Percentiles rank a stretch among this genome's conserved stretches.
phyloP scores from a whole-genome alignment of 2,113 vertebrate genomes.

The Gymnarchus niloticus region DNA sequence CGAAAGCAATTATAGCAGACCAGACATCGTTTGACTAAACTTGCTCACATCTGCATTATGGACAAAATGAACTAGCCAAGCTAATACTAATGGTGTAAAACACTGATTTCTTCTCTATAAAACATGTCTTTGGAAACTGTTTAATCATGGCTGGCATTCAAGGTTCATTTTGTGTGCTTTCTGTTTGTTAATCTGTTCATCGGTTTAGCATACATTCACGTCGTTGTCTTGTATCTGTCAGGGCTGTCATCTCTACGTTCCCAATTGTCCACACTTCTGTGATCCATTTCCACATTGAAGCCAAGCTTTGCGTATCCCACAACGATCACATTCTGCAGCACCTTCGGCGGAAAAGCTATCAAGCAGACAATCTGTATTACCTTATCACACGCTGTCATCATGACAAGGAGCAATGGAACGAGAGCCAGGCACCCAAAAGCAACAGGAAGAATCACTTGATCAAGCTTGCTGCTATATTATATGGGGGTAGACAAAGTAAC shows the following conservation, averaged over 20 bases:
- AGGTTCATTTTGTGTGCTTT: not conserved
- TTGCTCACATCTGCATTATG: conserved; percentile 10
- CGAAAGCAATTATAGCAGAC: conserved; percentile 7
- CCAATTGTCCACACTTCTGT: not conserved
- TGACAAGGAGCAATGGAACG: not conserved
- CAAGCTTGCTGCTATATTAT: not conserved
- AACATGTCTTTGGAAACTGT: not conserved
- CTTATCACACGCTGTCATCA: not conserved
- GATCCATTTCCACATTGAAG: not conserved
- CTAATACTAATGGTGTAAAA: not conserved
- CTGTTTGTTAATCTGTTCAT: not conserved
- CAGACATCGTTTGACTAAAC: not conserved
- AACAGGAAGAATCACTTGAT: not conserved
- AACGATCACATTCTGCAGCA: not conserved
- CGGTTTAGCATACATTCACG: not conserved
- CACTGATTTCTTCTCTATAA: not conserved
- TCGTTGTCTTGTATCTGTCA: not conserved
- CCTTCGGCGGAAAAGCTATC: not conserved
- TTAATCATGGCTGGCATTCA: not conserved
- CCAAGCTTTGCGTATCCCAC: not conserved
- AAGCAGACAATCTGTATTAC: not conserved
- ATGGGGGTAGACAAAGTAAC: not conserved
- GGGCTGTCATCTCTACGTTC: not conserved
- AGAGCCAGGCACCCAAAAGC: not conserved
- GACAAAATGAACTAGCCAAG: not conserved